Conservation (phyloP, 1,140 invertebrate genomes). For the Drosophila gunungcola region DNA sequence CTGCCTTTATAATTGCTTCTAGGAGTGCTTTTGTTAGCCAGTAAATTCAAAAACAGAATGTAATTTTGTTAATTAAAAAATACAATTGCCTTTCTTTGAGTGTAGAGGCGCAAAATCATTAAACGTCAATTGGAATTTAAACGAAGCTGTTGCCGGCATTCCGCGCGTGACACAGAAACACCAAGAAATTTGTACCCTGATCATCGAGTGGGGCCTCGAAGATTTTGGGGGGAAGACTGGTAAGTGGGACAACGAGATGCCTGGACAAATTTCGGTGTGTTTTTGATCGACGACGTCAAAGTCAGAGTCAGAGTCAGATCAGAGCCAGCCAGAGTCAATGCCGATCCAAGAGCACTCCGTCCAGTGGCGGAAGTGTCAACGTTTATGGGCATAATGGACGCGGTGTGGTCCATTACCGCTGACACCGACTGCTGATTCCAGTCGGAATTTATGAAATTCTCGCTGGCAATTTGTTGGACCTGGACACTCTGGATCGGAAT, state of each 20-base stretch:
- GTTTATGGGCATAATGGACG: conserved; percentile 82
- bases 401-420: conserved; percentile 77
- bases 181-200: conserved; percentile 76
- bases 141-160: conserved; percentile 81
- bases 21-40: no score
- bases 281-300: conserved; percentile 73
- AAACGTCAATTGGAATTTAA: conserved; percentile 82
- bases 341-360: background rate
- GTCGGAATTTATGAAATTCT: conserved; percentile 77
- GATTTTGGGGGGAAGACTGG: background rate
- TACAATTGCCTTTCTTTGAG: background rate
- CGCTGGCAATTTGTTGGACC: conserved; percentile 68
- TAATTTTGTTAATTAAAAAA: no score
- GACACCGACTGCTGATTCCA: conserved; percentile 64
- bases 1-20: no score
- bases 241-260: conserved; percentile 24
- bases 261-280: conserved; percentile 77
- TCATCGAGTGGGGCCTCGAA: conserved; percentile 1
- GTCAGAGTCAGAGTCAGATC: conserved; percentile 16
- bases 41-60: no score
- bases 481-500: conserved; percentile 3
- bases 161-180: conserved; percentile 80
- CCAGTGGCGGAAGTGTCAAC: conserved; percentile 76
- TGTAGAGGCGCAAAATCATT: conserved; percentile 55
- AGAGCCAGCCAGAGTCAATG: background rate